Evolutionary conservation across 2,888 invertebrate genomes (phyloP).

Genomic region (Sicus ferrugineus): DNA sequence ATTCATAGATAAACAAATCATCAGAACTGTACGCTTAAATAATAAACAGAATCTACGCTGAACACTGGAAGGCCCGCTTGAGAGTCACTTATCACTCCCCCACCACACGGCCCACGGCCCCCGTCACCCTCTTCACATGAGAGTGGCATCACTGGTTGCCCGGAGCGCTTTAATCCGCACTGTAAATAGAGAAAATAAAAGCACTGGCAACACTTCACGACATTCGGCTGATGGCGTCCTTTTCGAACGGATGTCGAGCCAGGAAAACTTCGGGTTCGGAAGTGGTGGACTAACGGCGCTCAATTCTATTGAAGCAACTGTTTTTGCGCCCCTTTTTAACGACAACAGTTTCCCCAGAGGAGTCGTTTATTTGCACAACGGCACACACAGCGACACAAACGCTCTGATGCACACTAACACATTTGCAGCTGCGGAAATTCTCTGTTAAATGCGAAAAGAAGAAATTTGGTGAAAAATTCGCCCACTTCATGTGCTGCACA

Average conservation of each 20-base stretch:
- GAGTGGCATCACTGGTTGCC: neutral
- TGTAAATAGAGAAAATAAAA: conserved; percentile 39
- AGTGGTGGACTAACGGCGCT: neutral
- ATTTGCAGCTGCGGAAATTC: neutral
- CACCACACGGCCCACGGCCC: neutral
- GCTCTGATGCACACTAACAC: neutral
- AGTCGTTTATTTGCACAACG: conserved; percentile 19
- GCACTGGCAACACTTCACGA: neutral
- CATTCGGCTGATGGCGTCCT: neutral
- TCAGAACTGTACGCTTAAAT: neutral
- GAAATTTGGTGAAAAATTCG: neutral
- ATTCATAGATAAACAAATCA: conserved; percentile 12
- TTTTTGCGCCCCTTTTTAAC: neutral
- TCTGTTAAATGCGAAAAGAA: neutral
- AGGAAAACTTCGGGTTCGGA: neutral
- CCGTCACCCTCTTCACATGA: neutral
- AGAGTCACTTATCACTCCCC: neutral
- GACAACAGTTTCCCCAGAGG: conserved; percentile 25
- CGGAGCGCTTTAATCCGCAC: conserved; percentile 45
- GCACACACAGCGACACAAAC: neutral
- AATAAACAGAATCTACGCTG: conserved; percentile 9
- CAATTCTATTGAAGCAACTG: conserved; percentile 21
- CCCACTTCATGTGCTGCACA: conserved; percentile 18
- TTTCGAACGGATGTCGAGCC: no score
- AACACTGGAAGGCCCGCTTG: neutral